A percentile compares a stretch with the other conserved stretches of the same genome.
phyloP scores from a whole-genome alignment of 2,113 vertebrate species.

The Gymnobelideus leadbeateri region DNA sequence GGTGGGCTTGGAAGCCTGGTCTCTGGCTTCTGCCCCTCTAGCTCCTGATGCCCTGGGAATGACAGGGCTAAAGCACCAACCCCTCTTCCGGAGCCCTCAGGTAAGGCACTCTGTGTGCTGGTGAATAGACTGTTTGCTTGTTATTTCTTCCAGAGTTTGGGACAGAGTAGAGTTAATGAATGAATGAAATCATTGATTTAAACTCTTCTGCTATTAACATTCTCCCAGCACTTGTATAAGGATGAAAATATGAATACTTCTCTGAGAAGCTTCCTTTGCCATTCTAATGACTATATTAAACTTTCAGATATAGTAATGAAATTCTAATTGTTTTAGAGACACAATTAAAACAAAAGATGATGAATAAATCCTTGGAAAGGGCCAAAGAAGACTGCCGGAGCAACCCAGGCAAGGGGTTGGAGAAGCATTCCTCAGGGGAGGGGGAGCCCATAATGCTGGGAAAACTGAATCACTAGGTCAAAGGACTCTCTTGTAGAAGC shows the following conservation, averaged over 20 bases:
- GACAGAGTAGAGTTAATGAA: conserved; percentile 68
- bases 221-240: conserved; percentile 69
- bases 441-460: conserved; percentile 64
- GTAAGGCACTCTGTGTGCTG: conserved; percentile 44
- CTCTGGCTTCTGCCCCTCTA: background rate
- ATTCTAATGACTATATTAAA: conserved; percentile 81
- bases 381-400: conserved; percentile 54
- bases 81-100: conserved; percentile 47
- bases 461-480: conserved; percentile 61
- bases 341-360: conserved; percentile 67
- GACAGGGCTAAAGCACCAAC: conserved; percentile 48
- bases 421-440: conserved; percentile 41
- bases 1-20: background rate
- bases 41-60: background rate
- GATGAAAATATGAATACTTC: conserved; percentile 75
- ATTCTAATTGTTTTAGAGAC: conserved; percentile 79
- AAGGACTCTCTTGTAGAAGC: conserved; percentile 53
- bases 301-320: conserved; percentile 77
- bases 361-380: conserved; percentile 67
- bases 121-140: conserved; percentile 73
- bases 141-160: conserved; percentile 61
- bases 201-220: conserved; percentile 75
- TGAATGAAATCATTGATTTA: conserved; percentile 79
- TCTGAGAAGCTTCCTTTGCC: conserved; percentile 76
- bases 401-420: conserved; percentile 56